These are phyloP conservation scores for Leptatherina wallacei DNA, from an alignment of 2,797 vertebrate species.

Conservation along the genomic window DNA sequence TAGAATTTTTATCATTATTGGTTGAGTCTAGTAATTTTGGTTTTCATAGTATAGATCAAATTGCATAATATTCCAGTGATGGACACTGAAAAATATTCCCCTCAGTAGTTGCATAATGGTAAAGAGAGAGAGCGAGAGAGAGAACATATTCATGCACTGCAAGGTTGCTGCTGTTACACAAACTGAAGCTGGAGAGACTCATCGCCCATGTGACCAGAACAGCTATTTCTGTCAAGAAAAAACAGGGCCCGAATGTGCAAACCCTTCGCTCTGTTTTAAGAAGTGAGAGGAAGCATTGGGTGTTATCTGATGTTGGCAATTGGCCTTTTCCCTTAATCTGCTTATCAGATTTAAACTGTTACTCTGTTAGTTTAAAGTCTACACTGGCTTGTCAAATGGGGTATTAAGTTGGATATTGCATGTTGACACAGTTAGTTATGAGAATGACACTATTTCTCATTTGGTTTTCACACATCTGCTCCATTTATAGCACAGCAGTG, in stretches of 20 bases:
- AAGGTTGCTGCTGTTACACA: constrained; percentile 32
- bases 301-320: constrained; percentile 9
- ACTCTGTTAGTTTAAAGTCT: neutral
- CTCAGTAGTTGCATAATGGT: neutral
- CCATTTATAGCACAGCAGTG: constrained; percentile 65
- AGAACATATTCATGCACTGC: constrained; percentile 17
- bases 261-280: neutral
- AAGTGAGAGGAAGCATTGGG: neutral
- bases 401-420: neutral
- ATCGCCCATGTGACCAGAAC: constrained; percentile 36
- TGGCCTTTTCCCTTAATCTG: constrained; percentile 34
- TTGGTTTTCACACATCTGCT: constrained; percentile 58
- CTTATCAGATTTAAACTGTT: constrained; percentile 29
- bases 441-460: constrained; percentile 25
- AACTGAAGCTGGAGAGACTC: constrained; percentile 26
- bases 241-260: neutral
- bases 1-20: neutral
- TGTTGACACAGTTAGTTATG: neutral
- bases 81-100: neutral
- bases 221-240: constrained; percentile 38
- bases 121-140: neutral
- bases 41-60: neutral
- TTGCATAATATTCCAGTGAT: neutral
- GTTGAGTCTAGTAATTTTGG: neutral
- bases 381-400: neutral